Base-by-base conservation (phyloP, 1,140 invertebrate genomes). In the Tribolium castaneum region DNA sequence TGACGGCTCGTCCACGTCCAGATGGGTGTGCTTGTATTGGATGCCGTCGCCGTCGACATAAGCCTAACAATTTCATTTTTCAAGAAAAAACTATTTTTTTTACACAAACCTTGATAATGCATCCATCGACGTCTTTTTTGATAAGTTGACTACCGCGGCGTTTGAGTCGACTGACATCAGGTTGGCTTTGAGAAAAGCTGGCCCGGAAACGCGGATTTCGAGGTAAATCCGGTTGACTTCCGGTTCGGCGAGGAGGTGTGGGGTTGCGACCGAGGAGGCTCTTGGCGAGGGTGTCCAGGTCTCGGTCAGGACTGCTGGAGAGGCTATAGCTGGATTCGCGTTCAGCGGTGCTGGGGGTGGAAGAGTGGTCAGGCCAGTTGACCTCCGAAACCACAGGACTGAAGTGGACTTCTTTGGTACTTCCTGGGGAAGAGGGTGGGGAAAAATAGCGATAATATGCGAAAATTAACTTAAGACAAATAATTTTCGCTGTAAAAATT, bases 351-450 rank as follows among this genome's bases (percentile, higher is more conserved):
- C 70, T 82, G 19, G 75, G 77, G 12, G 86, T 87, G 1, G 87
- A 88, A 54, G 85, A 80, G 52, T 70, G 80, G 59, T 85, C 82
- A 77, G 92, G 91, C 92, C 92, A 93, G 82, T 91, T 93, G 34
- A 93, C 92, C 84, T 93, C 92, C 12, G 91, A 90, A 1, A 94
- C 92, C 34, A 93, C 90, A 0, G 92, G 92, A 82, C 91, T 92
- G 81, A 94, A 94, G 76, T 91, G 91, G 0, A 92, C 91, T 34
- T 89, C 90, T 82, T 89, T 86, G 66, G 78, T 80, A 22, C 77
- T 79, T 25, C 70, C 19, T 35, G 25, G 9, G 34, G 10, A 5
- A 39, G 54, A 54, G 10, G 9, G 16, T 34, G 34, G 34, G 9
- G 6, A 39, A 7, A 39, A 39, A 39, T 10, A 1, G 34, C 6